Base-by-base conservation (phyloP, 2,113 vertebrate genomes). In the Rhinolophus ferrumequinum region DNA sequence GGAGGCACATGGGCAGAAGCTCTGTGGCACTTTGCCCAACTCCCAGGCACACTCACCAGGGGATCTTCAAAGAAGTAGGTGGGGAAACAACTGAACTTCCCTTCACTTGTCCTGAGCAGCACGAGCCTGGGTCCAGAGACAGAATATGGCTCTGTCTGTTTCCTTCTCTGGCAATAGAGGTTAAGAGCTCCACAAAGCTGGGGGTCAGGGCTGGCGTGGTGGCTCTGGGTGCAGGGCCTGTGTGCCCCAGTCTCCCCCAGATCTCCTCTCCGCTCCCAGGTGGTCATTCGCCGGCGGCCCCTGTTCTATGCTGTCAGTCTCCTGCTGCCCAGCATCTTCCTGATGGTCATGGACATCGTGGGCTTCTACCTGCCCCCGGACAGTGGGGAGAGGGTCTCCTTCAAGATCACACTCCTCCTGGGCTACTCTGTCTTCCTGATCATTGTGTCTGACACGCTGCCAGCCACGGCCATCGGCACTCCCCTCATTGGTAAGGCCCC, bases 341-440 rank as follows among this genome's bases (percentile, higher is more conserved):
- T 99, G 94, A 99, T 99, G 99, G 97, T 99, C 75, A 99, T 99
- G 99, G 99, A 99, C 97, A 99, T 99, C 0, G 99, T 99, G 96
- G 99, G 99, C 38, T 99, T 99, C 98, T 99, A 99, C 97, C 98
- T 99, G n/a, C 99, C 99, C 2, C 99, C 99, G 0, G 99, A 99
- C 98, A 99, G 99, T 0, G 99, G 99, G 0, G 99, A 99, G 98
- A 99, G 99, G 70, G 99, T 99, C 67, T 99, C 99, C 87, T 99
- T 99, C 98, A 99, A 99, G 98, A 99, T 99, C 98, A 99, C 99
- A 0, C 98, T 99, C 64, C 99, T 99, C 86, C 98, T 99, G 95
- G 99, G 99, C 28, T 99, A 99, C 98, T 99, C 99, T 0, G 99
- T 99, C 95, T 99, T 99, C 98, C 99, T 99, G 97, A 99, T 99